Evolutionary conservation across 1,140 invertebrate genomes (phyloP).

Genomic region (Trialeurodes vaporariorum): DNA sequence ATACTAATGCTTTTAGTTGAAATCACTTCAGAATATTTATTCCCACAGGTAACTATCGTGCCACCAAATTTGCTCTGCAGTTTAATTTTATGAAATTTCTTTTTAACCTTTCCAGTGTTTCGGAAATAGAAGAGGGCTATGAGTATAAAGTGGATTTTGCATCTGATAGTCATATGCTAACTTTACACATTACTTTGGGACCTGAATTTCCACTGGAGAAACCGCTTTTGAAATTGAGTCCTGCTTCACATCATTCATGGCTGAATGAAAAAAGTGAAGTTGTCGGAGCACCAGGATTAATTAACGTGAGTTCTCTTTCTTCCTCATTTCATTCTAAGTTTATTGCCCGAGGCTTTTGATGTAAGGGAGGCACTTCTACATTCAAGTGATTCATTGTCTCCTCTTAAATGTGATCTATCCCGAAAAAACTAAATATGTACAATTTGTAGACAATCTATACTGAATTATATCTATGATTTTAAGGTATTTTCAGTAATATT

Average conservation of each 20-base stretch:
- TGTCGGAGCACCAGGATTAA: slow-evolving; percentile 51
- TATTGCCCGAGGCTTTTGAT: too few relatives aligned
- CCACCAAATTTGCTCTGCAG: neutral
- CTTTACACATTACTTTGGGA: slow-evolving; percentile 46
- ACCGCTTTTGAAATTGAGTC: slow-evolving; percentile 52
- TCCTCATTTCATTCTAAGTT: slow-evolving; percentile 10
- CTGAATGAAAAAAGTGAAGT: slow-evolving; percentile 50
- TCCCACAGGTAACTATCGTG: too few relatives aligned
- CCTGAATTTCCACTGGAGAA: slow-evolving; percentile 61
- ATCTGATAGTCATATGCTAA: slow-evolving; percentile 46
- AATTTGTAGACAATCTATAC: too few relatives aligned
- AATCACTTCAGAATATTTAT: too few relatives aligned
- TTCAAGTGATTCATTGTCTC: too few relatives aligned
- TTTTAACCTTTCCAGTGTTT: slow-evolving; percentile 49
- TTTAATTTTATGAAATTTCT: slow-evolving; percentile 29
- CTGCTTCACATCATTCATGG: slow-evolving; percentile 53
- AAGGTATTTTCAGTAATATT: too few relatives aligned
- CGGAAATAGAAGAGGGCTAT: slow-evolving; percentile 50
- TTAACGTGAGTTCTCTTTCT: slow-evolving; percentile 44
- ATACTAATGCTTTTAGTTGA: too few relatives aligned
- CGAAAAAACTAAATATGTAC: too few relatives aligned
- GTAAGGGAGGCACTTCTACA: too few relatives aligned
- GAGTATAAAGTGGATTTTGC: slow-evolving; percentile 59
- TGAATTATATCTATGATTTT: too few relatives aligned
- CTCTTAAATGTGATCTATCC: too few relatives aligned